These are phyloP conservation scores for Epinephelus cyanopodus DNA, from an alignment of 2,113 vertebrate species.

Conservation along the genomic window DNA sequence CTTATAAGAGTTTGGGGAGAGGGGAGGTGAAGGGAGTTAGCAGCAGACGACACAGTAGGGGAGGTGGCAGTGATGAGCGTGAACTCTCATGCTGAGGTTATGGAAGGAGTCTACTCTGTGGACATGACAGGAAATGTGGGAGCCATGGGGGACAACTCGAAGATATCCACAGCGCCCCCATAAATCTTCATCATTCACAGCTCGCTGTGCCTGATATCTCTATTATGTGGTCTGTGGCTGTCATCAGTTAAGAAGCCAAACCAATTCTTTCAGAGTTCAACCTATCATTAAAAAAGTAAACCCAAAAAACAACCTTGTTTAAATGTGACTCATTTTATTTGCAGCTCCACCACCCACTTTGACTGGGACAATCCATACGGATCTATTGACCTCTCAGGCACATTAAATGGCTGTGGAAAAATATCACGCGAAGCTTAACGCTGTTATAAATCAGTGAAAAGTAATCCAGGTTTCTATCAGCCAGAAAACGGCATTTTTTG, in stretches of 20 bases:
- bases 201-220: slow-evolving; percentile 61
- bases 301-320: slow-evolving; percentile 26
- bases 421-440: slow-evolving; percentile 21
- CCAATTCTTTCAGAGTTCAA: slow-evolving; percentile 24
- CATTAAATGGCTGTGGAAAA: not conserved
- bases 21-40: slow-evolving; percentile 44
- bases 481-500: slow-evolving; percentile 38
- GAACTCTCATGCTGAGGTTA: slow-evolving; percentile 55
- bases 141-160: slow-evolving; percentile 35
- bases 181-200: slow-evolving; percentile 71
- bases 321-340: slow-evolving; percentile 37
- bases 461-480: slow-evolving; percentile 39
- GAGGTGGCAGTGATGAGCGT: slow-evolving; percentile 56
- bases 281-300: slow-evolving; percentile 43
- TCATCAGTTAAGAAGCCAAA: slow-evolving; percentile 52
- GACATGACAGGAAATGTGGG: slow-evolving; percentile 59
- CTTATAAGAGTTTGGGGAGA: slow-evolving; percentile 41
- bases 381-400: slow-evolving; percentile 32
- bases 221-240: slow-evolving; percentile 46
- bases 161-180: slow-evolving; percentile 33
- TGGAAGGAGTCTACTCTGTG: slow-evolving; percentile 44
- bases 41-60: slow-evolving; percentile 33
- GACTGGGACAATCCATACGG: slow-evolving; percentile 39
- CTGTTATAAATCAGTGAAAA: slow-evolving; percentile 52
- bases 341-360: slow-evolving; percentile 52